Conservation (phyloP, 1,140 invertebrate species). For the Drosophila nannoptera region DNA sequence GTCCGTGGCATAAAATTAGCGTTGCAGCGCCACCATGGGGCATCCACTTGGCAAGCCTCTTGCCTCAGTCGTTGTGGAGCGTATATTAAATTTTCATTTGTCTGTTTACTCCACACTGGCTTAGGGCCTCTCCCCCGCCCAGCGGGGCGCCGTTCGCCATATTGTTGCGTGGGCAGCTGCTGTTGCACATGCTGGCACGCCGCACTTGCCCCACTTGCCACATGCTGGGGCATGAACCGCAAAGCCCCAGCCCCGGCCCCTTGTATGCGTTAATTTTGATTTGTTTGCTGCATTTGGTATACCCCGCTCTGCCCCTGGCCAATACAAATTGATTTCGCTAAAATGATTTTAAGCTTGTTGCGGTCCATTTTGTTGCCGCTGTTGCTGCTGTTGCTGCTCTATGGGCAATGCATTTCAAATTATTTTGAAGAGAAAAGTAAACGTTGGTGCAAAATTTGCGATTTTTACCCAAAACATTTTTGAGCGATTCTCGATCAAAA, state of each 20-base stretch:
- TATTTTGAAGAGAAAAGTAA: no score
- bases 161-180: slow-evolving; percentile 10
- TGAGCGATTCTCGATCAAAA: no score
- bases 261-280: slow-evolving; percentile 72
- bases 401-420: slow-evolving; percentile 8
- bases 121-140: slow-evolving; percentile 38
- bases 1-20: slow-evolving; percentile 45
- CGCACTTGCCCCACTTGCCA: slow-evolving; percentile 5
- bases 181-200: slow-evolving; percentile 6
- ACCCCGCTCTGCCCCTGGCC: not conserved
- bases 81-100: slow-evolving; percentile 61
- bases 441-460: no score
- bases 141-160: slow-evolving; percentile 3
- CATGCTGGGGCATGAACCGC: no score
- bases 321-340: slow-evolving; percentile 65
- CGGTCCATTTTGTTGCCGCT: slow-evolving; percentile 7
- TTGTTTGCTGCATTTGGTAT: slow-evolving; percentile 64
- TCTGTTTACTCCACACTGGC: slow-evolving; percentile 28
- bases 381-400: slow-evolving; percentile 37
- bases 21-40: slow-evolving; percentile 6
- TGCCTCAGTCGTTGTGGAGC: slow-evolving; percentile 14
- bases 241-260: slow-evolving; percentile 4
- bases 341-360: slow-evolving; percentile 36
- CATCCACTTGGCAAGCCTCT: no score
- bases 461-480: no score